Evolutionary conservation across 2,113 vertebrate genomes (phyloP).

Genomic region (Xyliphius kryptos): DNA sequence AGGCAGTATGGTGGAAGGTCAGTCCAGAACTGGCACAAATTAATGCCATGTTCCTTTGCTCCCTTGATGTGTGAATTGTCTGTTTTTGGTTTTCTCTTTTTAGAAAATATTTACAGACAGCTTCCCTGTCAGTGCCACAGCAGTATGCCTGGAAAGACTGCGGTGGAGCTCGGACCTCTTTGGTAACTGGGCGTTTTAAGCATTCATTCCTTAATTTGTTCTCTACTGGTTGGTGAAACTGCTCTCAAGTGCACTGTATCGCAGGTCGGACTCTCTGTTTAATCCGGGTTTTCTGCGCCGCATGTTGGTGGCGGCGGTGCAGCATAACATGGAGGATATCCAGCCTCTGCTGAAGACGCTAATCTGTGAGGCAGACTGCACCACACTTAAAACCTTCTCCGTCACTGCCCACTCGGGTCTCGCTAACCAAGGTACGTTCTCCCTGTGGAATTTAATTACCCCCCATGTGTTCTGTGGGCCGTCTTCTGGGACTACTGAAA

Average conservation of each 20-base stretch:
- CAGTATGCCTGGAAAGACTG: slow-evolving; percentile 89
- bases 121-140: slow-evolving; percentile 86
- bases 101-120: slow-evolving; percentile 79
- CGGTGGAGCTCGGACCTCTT: slow-evolving; percentile 83
- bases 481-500: too few species aligned
- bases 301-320: slow-evolving; percentile 81
- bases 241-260: neutral
- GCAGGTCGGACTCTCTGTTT: slow-evolving; percentile 85
- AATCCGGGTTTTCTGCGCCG: slow-evolving; percentile 85
- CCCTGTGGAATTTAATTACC: too few species aligned
- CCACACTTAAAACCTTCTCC: slow-evolving; percentile 69
- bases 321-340: slow-evolving; percentile 81
- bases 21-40: slow-evolving; percentile 30
- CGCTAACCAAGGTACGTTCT: slow-evolving; percentile 74
- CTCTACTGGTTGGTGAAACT: neutral
- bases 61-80: neutral
- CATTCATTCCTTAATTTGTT: neutral
- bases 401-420: slow-evolving; percentile 57
- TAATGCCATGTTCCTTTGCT: neutral
- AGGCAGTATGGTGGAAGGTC: slow-evolving; percentile 89
- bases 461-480: neutral
- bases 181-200: slow-evolving; percentile 64
- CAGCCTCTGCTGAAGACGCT: slow-evolving; percentile 85
- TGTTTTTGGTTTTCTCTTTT: slow-evolving; percentile 21
- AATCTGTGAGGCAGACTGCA: slow-evolving; percentile 88